These are phyloP conservation scores for Neocrepidodera transversa DNA, from an alignment of 2,888 invertebrate species.

Conservation along the genomic window DNA sequence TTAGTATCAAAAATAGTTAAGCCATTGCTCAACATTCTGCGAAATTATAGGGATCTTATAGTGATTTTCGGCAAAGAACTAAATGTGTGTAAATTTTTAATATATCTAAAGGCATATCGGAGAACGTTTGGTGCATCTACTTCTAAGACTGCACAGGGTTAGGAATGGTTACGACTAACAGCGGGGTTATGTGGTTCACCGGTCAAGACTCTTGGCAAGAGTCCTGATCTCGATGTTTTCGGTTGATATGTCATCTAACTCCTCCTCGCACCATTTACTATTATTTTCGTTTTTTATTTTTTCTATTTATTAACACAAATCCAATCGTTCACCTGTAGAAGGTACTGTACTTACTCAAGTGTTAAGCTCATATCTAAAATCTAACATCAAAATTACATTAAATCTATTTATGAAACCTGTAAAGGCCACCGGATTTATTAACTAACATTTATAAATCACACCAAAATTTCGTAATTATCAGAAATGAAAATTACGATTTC, in stretches of 20 bases:
- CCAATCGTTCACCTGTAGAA: slow-evolving; percentile 8
- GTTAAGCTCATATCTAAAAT: slow-evolving; percentile 7
- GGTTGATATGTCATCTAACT: slow-evolving; percentile 57
- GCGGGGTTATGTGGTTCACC: slow-evolving; percentile 48
- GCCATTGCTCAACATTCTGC: slow-evolving; percentile 33
- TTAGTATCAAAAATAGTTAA: slow-evolving; percentile 41
- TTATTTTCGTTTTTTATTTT: background rate
- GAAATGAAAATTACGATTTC: slow-evolving; percentile 1
- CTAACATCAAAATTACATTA: slow-evolving; percentile 18
- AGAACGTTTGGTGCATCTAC: slow-evolving; percentile 15
- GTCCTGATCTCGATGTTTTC: slow-evolving; percentile 49
- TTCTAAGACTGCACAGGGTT: slow-evolving; percentile 28
- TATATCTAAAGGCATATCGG: slow-evolving; percentile 35
- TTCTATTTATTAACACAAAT: slow-evolving; percentile 19
- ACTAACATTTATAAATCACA: slow-evolving; percentile 5
- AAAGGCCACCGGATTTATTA: slow-evolving; percentile 16
- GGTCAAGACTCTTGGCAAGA: slow-evolving; percentile 44
- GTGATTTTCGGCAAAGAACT: slow-evolving; percentile 25
- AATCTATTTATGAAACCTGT: slow-evolving; percentile 15
- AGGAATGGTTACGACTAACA: slow-evolving; percentile 40
- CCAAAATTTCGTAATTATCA: background rate
- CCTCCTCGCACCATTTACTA: slow-evolving; percentile 33
- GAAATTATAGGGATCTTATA: slow-evolving; percentile 23
- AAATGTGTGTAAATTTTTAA: slow-evolving; percentile 33
- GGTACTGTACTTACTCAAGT: background rate